Percentiles rank a stretch among this genome's conserved stretches.
Conservation (phyloP, 2,797 vertebrate species). For the Chromobotia macracanthus region DNA sequence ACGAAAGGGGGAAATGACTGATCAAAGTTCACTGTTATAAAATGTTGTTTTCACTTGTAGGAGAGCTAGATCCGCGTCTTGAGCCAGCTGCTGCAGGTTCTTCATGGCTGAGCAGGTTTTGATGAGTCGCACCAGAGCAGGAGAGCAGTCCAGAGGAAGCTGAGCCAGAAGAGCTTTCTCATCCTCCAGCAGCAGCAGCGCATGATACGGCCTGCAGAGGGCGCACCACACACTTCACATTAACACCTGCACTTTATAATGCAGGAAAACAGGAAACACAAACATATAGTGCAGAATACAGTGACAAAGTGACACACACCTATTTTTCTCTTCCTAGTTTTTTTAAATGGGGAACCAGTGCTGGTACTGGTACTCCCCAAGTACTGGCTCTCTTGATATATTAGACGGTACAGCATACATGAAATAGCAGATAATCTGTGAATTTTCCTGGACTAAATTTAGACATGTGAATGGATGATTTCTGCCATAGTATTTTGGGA, state of each 20-base stretch:
- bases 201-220: constrained; percentile 89
- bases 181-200: constrained; percentile 90
- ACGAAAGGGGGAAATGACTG: background rate
- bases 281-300: background rate
- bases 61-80: constrained; percentile 95
- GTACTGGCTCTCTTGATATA: too few species aligned
- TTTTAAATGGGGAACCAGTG: too few species aligned
- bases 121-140: constrained; percentile 93
- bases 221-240: constrained; percentile 22
- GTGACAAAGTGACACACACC: background rate
- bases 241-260: background rate
- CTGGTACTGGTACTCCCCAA: too few species aligned
- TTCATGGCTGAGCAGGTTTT: constrained; percentile 95
- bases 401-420: too few species aligned
- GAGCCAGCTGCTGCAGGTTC: constrained; percentile 97
- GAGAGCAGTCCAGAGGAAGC: constrained; percentile 95
- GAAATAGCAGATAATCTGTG: too few species aligned
- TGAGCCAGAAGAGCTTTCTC: constrained; percentile 90
- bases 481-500: too few species aligned
- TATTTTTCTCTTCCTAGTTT: too few species aligned
- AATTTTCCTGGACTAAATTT: too few species aligned
- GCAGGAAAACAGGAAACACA: background rate
- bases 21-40: background rate
- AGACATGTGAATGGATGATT: too few species aligned
- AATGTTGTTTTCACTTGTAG: constrained; percentile 82